Evolutionary conservation across 35 echinoderm and acorn worm genomes (phyloP), one percentile per base, ranked within the genome.

Genomic region (Patiria miniata): DNA sequence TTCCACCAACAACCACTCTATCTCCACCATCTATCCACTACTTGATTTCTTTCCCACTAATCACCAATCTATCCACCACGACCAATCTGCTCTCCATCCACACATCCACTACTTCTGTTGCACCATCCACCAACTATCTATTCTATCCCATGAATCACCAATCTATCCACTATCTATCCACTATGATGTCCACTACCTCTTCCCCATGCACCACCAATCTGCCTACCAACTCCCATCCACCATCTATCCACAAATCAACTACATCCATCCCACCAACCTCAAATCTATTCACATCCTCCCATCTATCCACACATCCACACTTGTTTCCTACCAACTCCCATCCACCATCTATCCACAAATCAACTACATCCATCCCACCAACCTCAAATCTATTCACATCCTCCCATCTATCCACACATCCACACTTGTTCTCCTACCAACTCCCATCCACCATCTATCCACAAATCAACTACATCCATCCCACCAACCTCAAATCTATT

Each of bases 331-430:
- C 23, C 36, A 30, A 37, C 56, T 17, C 65, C 60, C 9, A 30
- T 4, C 28, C 52, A 18, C 56, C 29, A 10, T 83, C 1, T n/a
- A 7, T 10, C 32, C 5, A 16, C 6, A 59, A 26, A 37, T 84
- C 82, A 84, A 37, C 82, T 84, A n/a, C n/a, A 50, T 50, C 79
- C 42, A 52, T 83, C 26, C 28, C 44, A 61, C 52, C 22, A 84
- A 57, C 0, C 8, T 37, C 34, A n/a, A n/a, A 30, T 56, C 51
- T 28, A 16, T 56, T 7, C 18, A 14, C 37, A 23, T 37, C 18
- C 56, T 17, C 29, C 34, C 53, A 60, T 60, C 8, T 60, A 18
- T 60, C 56, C 56, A 60, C 5, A 18, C 53, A 65, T 84, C 16
- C 57, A 1, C 56, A 68, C 0, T 17, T 33, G 32, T 6, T n/a